These are phyloP conservation scores for Panzeria rudis DNA, from an alignment of 2,888 invertebrate species.

Conservation along the genomic window DNA sequence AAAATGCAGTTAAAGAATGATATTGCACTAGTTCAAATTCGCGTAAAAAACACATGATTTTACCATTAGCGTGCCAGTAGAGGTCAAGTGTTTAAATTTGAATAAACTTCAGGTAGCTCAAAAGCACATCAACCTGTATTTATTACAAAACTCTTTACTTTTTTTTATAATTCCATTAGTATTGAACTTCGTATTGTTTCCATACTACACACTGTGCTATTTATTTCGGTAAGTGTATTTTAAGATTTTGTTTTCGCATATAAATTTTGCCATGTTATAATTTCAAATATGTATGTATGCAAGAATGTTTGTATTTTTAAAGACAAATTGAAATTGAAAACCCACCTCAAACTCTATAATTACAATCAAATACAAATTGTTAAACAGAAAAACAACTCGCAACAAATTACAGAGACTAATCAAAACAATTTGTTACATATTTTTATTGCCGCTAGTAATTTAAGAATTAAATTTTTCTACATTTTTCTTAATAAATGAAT, in stretches of 20 bases:
- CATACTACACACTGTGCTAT: too few relatives aligned
- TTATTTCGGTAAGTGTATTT: not conserved
- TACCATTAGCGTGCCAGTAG: too few relatives aligned
- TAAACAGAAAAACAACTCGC: slow-evolving; percentile 53
- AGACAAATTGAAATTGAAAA: slow-evolving; percentile 68
- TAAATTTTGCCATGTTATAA: slow-evolving; percentile 6
- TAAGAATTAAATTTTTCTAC: slow-evolving; percentile 66
- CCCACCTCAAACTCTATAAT: slow-evolving; percentile 67
- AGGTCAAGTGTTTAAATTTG: too few relatives aligned
- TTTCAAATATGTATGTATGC: not conserved
- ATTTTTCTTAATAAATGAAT: slow-evolving; percentile 49
- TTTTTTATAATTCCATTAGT: too few relatives aligned
- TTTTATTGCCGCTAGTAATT: slow-evolving; percentile 68
- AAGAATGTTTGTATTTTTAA: slow-evolving; percentile 7
- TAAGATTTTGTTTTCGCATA: not conserved
- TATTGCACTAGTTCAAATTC: too few relatives aligned
- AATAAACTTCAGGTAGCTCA: too few relatives aligned
- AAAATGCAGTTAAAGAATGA: too few relatives aligned
- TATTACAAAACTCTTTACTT: too few relatives aligned
- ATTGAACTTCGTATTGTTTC: too few relatives aligned
- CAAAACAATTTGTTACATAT: slow-evolving; percentile 70
- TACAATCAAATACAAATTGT: slow-evolving; percentile 66
- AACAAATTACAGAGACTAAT: slow-evolving; percentile 61
- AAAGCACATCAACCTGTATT: not conserved
- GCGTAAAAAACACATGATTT: too few relatives aligned